phyloP scores from a whole-genome alignment of 2,113 vertebrate genomes.

The Trematocara macrostoma region DNA sequence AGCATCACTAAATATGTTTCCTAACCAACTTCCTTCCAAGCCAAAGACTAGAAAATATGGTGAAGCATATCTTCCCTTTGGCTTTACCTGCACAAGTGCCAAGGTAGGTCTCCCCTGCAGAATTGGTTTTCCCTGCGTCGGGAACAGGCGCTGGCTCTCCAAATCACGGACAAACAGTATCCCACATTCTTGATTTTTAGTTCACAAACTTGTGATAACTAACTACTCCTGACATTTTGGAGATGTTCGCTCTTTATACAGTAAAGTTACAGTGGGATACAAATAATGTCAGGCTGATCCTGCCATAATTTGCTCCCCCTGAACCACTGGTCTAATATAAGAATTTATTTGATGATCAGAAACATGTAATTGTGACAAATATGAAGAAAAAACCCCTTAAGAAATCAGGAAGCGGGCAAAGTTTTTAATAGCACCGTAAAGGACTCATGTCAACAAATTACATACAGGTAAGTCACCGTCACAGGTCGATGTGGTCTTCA shows the following conservation, averaged over 20 bases:
- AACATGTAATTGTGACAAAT: neutral
- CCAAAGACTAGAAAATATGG: neutral
- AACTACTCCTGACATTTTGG: neutral
- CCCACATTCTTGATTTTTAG: neutral
- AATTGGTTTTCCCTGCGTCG: neutral
- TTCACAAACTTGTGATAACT: neutral
- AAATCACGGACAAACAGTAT: neutral
- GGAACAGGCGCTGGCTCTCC: neutral
- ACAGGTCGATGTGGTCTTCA: neutral
- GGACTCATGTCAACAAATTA: neutral
- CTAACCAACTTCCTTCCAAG: neutral
- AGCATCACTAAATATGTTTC: neutral
- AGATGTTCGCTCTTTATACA: neutral
- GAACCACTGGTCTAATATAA: neutral
- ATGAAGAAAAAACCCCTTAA: fast-evolving
- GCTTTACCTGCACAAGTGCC: neutral
- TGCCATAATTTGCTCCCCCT: too few species aligned
- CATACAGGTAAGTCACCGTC: slow-evolving; percentile 21
- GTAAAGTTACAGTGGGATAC: neutral
- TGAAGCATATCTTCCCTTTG: neutral
- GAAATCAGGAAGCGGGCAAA: neutral
- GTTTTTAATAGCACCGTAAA: neutral
- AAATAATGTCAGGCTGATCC: too few species aligned
- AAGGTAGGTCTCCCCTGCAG: neutral
- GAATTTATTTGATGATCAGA: neutral